A percentile compares a stretch with the other conserved stretches of the same genome.
phyloP scores from a whole-genome alignment of 30 jellyfish, hydroid and myxozoan genomes.

The Aurelia sp. region DNA sequence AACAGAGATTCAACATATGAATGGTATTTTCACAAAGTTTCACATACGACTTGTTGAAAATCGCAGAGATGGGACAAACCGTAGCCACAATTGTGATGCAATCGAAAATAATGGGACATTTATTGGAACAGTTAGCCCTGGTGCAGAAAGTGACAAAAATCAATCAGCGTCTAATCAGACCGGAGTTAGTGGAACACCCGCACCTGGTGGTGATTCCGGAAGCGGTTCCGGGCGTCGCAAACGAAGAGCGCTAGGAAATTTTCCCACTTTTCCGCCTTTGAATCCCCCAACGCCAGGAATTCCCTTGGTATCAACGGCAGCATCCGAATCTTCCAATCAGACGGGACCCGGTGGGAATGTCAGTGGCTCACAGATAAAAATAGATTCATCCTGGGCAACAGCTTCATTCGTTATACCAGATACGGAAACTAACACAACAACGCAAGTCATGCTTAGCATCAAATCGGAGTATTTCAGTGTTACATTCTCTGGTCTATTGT shows the following conservation, averaged over 20 bases:
- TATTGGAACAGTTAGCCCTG: neutral
- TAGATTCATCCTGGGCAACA: neutral
- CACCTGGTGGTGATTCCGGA: neutral
- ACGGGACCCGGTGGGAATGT: neutral
- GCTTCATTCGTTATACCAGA: neutral
- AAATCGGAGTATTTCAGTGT: neutral
- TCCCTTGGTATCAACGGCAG: neutral
- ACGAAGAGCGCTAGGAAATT: neutral
- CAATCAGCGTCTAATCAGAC: too few species aligned
- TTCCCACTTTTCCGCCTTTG: neutral
- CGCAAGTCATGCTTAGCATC: neutral
- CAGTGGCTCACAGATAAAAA: neutral
- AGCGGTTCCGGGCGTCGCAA: neutral
- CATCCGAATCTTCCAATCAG: neutral
- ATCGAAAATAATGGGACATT: neutral
- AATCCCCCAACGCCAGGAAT: neutral
- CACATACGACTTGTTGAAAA: neutral
- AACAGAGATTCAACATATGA: neutral
- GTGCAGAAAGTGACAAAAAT: too few species aligned
- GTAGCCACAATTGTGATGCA: constrained; percentile 2
- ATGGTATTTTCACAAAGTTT: constrained; percentile 41
- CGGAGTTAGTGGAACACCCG: neutral
- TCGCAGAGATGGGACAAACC: constrained; percentile 39
- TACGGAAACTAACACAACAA: neutral
- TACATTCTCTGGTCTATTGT: constrained; percentile 23